Conservation (phyloP, 2,113 vertebrate species). For the Symphodus melops region DNA sequence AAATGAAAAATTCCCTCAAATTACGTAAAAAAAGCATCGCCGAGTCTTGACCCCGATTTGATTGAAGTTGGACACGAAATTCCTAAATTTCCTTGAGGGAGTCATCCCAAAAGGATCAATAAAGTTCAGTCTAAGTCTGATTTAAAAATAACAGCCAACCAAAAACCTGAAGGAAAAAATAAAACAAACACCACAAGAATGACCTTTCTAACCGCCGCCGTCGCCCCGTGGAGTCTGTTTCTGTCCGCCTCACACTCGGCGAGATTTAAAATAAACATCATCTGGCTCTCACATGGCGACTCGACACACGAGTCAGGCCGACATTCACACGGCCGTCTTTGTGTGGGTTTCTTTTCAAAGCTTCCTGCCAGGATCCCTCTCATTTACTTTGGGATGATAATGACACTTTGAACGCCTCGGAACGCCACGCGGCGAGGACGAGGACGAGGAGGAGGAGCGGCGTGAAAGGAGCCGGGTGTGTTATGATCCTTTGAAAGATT, state of each 20-base stretch:
- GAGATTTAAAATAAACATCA: conserved; percentile 30
- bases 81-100: too few relatives aligned
- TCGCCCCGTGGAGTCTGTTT: not conserved
- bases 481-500: not conserved
- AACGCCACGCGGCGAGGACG: too few relatives aligned
- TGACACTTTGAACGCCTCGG: not conserved
- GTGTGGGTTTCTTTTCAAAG: conserved; percentile 17
- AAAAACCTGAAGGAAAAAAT: not conserved
- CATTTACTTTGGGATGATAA: conserved; percentile 4
- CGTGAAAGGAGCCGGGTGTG: not conserved
- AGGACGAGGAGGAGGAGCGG: too few relatives aligned
- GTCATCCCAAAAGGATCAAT: too few relatives aligned
- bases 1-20: too few relatives aligned
- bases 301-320: conserved; percentile 12
- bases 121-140: too few relatives aligned
- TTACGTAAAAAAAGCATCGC: too few relatives aligned
- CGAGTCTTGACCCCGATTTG: too few relatives aligned
- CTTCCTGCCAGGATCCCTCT: conserved; percentile 40
- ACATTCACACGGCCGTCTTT: not conserved
- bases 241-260: not conserved
- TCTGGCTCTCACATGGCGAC: conserved; percentile 40
- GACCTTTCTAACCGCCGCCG: not conserved
- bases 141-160: too few relatives aligned
- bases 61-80: too few relatives aligned
- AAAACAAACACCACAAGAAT: not conserved